Base-by-base conservation (phyloP, 2,113 vertebrate species). In the Irena cyanogastra region DNA sequence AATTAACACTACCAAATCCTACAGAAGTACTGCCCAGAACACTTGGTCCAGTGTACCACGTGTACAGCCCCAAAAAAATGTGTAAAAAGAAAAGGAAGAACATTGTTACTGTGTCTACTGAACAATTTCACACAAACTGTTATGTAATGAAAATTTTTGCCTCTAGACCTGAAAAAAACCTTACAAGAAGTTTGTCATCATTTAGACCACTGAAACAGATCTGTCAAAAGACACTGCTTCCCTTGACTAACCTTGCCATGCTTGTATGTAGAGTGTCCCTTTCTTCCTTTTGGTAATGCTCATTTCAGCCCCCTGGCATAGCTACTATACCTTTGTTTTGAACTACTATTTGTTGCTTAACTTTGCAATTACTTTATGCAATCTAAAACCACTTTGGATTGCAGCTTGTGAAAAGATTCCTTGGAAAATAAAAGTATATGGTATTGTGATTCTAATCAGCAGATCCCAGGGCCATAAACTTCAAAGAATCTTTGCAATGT, bases 401-500 rank as follows among this genome's bases (percentile, higher is more conserved):
- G 42, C 50, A 85, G 66, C 54, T 80, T 86, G 70, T 93, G 77
- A 50, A 89, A 90, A 91, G 66, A 66, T 47, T 39, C 71, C 42
- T 87, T 76, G 91, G 79, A 94, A 94, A 95, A 94, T 39, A 56
- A 23, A 91, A 83, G 68, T 70, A 57, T 79, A 79, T 19, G 74
- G 69, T 63, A 87, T 83, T 94, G 69, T 85, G 86, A 94, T 92
- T 89, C 44, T 95, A 93, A 95, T 92, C 80, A 81, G 82, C 53
- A 89, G 81, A 83, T 93, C n/a, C 60, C 64, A 95, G 90, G 85
- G 83, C 61, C 76, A 87, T 82, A 94, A 92, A 94, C 89, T 83
- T 81, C 87, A 97, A 96, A 94, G 83, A 74, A 95, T 75, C 86
- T 76, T 93, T 66, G 94, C 94, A 91, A 96, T 94, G 95, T 61